These are phyloP conservation scores for Callyntrura sp. DNA, from an alignment of 2,888 invertebrate genomes.

Conservation along the genomic window DNA sequence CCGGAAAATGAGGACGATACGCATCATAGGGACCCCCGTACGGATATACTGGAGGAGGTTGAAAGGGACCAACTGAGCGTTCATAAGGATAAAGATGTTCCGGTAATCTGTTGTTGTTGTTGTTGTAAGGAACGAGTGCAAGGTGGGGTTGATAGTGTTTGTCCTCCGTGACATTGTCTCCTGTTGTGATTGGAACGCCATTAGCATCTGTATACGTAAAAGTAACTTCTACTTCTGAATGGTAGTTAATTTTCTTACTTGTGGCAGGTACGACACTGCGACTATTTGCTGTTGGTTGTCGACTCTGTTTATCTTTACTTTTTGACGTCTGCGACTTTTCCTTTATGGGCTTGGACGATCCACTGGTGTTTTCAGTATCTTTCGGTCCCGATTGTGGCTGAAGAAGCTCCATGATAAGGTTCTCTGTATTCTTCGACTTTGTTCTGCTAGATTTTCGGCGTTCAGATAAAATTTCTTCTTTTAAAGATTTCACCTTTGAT, in stretches of 20 bases:
- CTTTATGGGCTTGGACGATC: not conserved
- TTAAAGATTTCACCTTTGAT: no score
- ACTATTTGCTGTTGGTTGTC: not conserved
- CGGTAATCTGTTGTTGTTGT: not conserved
- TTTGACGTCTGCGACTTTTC: not conserved
- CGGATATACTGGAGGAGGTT: no score
- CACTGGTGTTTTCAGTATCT: no score
- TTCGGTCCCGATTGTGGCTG: no score
- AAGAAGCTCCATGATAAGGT: no score
- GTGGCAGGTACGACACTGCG: not conserved
- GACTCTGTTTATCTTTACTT: not conserved
- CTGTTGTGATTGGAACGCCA: not conserved
- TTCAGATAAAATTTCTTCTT: no score
- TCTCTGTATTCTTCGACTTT: no score
- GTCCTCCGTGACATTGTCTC: not conserved
- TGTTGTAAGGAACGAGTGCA: not conserved
- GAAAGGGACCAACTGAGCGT: no score
- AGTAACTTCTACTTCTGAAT: not conserved
- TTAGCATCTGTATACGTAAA: not conserved
- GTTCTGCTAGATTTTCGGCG: no score
- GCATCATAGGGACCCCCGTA: not conserved
- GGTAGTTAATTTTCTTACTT: not conserved
- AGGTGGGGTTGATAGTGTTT: not conserved
- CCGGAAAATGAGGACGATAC: constrained; percentile 4
- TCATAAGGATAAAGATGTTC: not conserved